phyloP scores from a whole-genome alignment of 2,888 invertebrate species.

The Polydesmus complanatus region DNA sequence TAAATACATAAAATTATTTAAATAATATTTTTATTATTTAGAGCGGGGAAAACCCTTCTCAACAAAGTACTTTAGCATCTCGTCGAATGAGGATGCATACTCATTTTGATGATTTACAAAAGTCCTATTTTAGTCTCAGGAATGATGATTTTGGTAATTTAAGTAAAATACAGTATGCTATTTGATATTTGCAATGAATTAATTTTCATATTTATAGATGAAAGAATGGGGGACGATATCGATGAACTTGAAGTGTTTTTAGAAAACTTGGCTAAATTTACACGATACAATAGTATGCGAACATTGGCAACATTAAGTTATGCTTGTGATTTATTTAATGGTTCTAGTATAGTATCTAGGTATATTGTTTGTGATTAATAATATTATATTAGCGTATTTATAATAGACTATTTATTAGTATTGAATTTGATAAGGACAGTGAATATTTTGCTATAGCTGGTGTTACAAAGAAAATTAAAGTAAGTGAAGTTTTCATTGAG shows the following conservation, averaged over 20 bases:
- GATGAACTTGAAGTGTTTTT: slow-evolving; percentile 47
- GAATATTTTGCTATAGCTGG: slow-evolving; percentile 93
- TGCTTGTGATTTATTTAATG: slow-evolving; percentile 70
- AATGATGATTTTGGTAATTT: slow-evolving; percentile 11
- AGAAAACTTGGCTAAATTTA: slow-evolving; percentile 73
- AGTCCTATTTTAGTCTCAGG: slow-evolving; percentile 57
- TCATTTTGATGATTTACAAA: slow-evolving; percentile 78
- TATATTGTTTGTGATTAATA: slow-evolving; percentile 19
- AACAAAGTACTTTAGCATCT: slow-evolving; percentile 43
- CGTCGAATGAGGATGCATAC: slow-evolving; percentile 61
- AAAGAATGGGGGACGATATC: neutral
- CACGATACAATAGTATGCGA: slow-evolving; percentile 58
- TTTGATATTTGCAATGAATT: neutral
- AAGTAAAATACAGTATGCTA: neutral
- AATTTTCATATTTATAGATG: neutral
- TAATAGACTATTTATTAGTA: slow-evolving; percentile 40
- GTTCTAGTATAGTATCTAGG: slow-evolving; percentile 38
- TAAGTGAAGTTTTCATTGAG: slow-evolving; percentile 28
- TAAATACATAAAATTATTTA: neutral
- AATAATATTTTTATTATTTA: slow-evolving; percentile 21
- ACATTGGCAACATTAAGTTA: slow-evolving; percentile 77
- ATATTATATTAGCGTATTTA: slow-evolving; percentile 3
- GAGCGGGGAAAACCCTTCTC: slow-evolving; percentile 26
- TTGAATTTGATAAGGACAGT: slow-evolving; percentile 91
- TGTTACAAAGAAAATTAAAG: slow-evolving; percentile 84